phyloP scores from a whole-genome alignment of 2,113 vertebrate species.

The Pachycephala philippinensis region DNA sequence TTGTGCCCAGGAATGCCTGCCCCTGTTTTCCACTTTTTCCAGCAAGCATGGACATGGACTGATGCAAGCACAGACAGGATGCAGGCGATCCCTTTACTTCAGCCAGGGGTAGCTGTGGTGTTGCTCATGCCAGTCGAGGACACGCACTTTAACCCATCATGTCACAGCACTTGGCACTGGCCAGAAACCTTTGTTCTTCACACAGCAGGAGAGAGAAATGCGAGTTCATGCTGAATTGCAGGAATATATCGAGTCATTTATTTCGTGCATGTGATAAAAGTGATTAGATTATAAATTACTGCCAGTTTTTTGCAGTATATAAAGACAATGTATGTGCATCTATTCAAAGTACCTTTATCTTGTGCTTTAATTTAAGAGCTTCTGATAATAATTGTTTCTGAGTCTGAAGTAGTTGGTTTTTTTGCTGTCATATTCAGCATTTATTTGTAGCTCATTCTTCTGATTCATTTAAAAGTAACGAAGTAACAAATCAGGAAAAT shows the following conservation, averaged over 20 bases:
- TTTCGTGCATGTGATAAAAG: not conserved
- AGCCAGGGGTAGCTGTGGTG: not conserved
- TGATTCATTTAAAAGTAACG: not conserved
- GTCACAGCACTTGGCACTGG: not conserved
- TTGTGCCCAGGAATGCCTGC: not conserved
- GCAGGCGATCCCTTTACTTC: not conserved
- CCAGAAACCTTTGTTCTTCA: slow-evolving; percentile 5
- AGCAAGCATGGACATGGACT: not conserved
- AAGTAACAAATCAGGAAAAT: not conserved
- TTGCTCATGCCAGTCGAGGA: not conserved
- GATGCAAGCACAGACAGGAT: not conserved
- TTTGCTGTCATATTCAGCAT: not conserved
- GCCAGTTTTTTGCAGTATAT: not conserved
- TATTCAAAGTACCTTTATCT: not conserved
- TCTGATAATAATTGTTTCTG: not conserved
- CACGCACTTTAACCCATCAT: not conserved
- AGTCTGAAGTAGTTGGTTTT: not conserved
- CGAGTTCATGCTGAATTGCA: not conserved
- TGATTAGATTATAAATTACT: not conserved
- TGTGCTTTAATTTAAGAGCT: not conserved
- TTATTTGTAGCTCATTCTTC: not conserved
- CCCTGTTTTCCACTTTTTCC: not conserved
- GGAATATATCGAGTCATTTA: not conserved
- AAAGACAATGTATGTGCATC: not conserved
- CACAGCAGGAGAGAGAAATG: not conserved